These are phyloP conservation scores for Timandra comae DNA, from an alignment of 2,888 invertebrate genomes.

Conservation along the genomic window DNA sequence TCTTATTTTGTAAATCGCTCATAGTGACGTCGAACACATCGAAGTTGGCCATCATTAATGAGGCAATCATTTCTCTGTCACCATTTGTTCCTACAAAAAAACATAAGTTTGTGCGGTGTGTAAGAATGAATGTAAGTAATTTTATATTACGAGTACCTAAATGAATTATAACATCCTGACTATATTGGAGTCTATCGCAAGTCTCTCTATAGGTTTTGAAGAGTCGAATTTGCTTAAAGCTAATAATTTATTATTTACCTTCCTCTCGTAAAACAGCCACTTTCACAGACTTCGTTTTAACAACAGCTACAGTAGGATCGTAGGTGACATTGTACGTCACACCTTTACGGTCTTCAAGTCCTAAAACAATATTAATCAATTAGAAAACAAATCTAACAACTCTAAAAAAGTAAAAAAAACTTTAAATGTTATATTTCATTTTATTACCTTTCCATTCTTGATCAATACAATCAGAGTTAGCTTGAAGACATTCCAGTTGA, in stretches of 20 bases:
- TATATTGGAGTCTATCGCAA: too few species aligned
- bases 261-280: slow-evolving; percentile 97
- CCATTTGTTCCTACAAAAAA: slow-evolving; percentile 85
- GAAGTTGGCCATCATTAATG: slow-evolving; percentile 90
- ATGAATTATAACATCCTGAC: too few species aligned
- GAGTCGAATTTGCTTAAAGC: too few species aligned
- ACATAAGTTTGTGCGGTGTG: too few species aligned
- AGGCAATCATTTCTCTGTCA: slow-evolving; percentile 97
- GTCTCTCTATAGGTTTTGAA: too few species aligned
- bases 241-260: slow-evolving; percentile 65
- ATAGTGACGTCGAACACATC: slow-evolving; percentile 96
- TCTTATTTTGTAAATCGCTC: slow-evolving; percentile 88
- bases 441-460: slow-evolving; percentile 86
- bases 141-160: too few species aligned
- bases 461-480: slow-evolving; percentile 85
- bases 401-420: too few species aligned
- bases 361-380: slow-evolving; percentile 27
- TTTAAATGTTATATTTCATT: too few species aligned
- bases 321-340: slow-evolving; percentile 85
- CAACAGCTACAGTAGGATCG: slow-evolving; percentile 77
- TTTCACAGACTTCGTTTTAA: slow-evolving; percentile 68
- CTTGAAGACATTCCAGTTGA: slow-evolving; percentile 89
- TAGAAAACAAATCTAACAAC: not conserved
- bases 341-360: slow-evolving; percentile 80
- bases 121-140: too few species aligned